A percentile compares a stretch with the other conserved stretches of the same genome.
Evolutionary conservation across 2,797 vertebrate genomes (phyloP).

Genomic region (Notolepis coatsorum): DNA sequence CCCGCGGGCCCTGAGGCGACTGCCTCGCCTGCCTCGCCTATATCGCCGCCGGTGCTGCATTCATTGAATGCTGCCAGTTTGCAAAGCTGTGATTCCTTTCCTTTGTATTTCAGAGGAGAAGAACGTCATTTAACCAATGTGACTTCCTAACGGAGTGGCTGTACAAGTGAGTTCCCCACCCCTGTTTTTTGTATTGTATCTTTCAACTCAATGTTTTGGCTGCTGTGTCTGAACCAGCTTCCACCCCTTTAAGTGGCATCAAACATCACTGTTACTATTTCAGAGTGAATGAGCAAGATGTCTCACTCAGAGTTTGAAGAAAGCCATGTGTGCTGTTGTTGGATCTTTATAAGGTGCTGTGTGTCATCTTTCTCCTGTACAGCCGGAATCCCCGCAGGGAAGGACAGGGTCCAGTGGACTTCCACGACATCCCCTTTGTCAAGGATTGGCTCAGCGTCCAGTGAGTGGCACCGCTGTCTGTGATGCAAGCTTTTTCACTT

Average conservation of each 20-base stretch:
- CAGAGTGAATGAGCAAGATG: background rate
- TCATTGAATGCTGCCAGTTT: background rate
- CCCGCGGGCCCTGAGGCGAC: no score
- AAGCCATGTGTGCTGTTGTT: background rate
- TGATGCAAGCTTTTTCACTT: no score
- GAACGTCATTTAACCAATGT: slow-evolving; percentile 87
- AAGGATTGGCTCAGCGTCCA: slow-evolving; percentile 84
- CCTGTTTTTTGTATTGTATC: background rate
- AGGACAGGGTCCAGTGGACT: slow-evolving; percentile 62
- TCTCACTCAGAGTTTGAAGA: background rate
- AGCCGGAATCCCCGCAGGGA: slow-evolving; percentile 86
- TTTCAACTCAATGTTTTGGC: background rate
- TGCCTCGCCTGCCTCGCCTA: no score
- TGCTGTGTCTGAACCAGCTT: background rate
- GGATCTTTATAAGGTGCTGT: background rate
- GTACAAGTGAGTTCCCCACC: slow-evolving; percentile 89
- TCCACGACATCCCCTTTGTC: slow-evolving; percentile 89
- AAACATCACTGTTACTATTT: background rate
- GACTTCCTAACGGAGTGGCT: slow-evolving; percentile 93
- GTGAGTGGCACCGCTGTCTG: slow-evolving; percentile 79
- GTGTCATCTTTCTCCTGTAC: slow-evolving; percentile 30
- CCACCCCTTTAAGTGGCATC: background rate
- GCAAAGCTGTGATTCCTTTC: background rate
- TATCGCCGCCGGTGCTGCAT: no score
- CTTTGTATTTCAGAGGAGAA: slow-evolving; percentile 83